These are phyloP conservation scores for Rhipidura dahli DNA, from an alignment of 2,113 vertebrate species.

Conservation along the genomic window DNA sequence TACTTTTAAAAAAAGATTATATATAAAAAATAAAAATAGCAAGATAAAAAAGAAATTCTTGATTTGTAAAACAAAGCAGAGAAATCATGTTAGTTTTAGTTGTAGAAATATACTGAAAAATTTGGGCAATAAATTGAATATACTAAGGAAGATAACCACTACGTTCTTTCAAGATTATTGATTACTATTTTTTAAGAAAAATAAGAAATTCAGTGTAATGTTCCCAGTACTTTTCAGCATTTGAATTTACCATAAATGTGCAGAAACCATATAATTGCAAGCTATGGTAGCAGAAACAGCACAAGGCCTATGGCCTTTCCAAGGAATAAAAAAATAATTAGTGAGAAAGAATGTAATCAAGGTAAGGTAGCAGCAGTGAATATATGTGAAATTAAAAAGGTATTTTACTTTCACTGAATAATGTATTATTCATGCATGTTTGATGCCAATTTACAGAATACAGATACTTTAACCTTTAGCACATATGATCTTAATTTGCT, in stretches of 20 bases:
- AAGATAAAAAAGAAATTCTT: background rate
- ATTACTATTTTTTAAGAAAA: background rate
- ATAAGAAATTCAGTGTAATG: background rate
- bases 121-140: background rate
- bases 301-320: background rate
- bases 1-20: background rate
- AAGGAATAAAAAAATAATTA: background rate
- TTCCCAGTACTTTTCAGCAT: background rate
- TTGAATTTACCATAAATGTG: background rate
- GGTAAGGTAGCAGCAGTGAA: background rate
- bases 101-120: background rate
- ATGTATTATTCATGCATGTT: background rate
- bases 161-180: background rate
- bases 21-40: background rate
- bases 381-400: background rate
- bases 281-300: background rate
- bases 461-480: background rate
- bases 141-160: background rate
- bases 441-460: background rate
- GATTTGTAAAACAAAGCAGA: background rate
- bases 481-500: background rate
- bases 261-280: background rate
- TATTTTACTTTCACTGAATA: background rate
- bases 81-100: background rate
- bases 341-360: background rate